Conservation (phyloP, 2,113 vertebrate species). For the Sturnus vulgaris region DNA sequence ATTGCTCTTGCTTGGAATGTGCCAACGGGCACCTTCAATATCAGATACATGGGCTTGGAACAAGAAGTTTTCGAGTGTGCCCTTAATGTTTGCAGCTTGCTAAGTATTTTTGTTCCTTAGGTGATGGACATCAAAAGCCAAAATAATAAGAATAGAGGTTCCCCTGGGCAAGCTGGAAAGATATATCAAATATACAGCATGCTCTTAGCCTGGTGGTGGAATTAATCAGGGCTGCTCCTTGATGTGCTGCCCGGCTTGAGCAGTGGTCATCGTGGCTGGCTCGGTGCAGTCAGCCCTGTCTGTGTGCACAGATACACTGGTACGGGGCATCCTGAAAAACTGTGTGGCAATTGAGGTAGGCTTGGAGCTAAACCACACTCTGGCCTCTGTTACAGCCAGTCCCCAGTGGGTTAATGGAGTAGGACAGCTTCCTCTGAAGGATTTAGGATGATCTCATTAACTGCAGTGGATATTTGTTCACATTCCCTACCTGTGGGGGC, state of each 20-base stretch:
- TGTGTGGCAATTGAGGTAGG: not conserved
- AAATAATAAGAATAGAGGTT: not conserved
- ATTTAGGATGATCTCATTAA: slow-evolving; percentile 48
- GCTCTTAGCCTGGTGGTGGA: not conserved
- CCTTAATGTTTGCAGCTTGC: not conserved
- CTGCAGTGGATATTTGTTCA: slow-evolving; percentile 30
- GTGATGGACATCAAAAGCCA: not conserved
- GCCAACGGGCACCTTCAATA: not conserved
- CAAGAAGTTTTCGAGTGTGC: not conserved
- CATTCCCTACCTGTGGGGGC: not conserved
- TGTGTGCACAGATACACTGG: not conserved
- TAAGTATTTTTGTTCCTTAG: not conserved
- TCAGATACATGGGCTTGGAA: slow-evolving; percentile 4
- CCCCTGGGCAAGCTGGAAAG: not conserved
- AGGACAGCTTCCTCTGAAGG: not conserved
- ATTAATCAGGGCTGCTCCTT: not conserved
- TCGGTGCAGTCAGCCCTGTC: not conserved
- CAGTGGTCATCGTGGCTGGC: not conserved
- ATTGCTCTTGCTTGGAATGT: slow-evolving; percentile 29
- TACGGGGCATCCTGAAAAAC: not conserved
- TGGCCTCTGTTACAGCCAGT: not conserved
- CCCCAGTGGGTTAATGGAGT: not conserved
- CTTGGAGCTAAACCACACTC: not conserved
- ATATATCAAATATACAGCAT: not conserved
- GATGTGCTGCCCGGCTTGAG: not conserved